Evolutionary conservation across 2,888 invertebrate species (phyloP).

Genomic region (Conops quadrifasciatus): DNA sequence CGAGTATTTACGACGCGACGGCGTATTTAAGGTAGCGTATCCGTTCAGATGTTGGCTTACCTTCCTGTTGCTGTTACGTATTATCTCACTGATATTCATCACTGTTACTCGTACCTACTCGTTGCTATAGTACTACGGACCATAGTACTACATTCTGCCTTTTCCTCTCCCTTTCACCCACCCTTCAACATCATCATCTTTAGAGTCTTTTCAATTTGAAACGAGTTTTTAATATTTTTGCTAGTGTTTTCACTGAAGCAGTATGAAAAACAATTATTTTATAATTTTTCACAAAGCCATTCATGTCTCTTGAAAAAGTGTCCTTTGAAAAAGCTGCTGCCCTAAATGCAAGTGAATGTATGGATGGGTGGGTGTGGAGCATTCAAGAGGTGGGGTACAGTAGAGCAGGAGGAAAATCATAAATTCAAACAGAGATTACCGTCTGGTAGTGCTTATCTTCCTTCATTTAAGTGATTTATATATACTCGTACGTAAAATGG

Average conservation of each 20-base stretch:
- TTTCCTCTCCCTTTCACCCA: not conserved
- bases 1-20: no score
- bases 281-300: constrained; percentile 35
- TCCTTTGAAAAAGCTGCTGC: constrained; percentile 18
- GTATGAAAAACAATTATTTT: constrained; percentile 34
- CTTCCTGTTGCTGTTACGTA: no score
- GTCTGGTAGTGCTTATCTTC: constrained; percentile 26
- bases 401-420: constrained; percentile 28
- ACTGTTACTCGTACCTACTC: not conserved
- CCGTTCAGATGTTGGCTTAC: no score
- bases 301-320: constrained; percentile 20
- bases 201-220: constrained; percentile 22
- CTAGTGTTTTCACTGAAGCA: constrained; percentile 13
- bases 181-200: not conserved
- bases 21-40: no score
- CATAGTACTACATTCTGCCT: not conserved
- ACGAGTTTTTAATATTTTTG: constrained; percentile 24
- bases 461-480: constrained; percentile 32
- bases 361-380: not conserved
- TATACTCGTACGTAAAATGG: not conserved
- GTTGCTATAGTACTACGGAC: constrained; percentile 14
- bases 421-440: constrained; percentile 31
- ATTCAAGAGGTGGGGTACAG: not conserved
- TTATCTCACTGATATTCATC: no score
- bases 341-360: constrained; percentile 11